phyloP scores from a whole-genome alignment of 2,797 vertebrate species.

The Fistularia commersonii region DNA sequence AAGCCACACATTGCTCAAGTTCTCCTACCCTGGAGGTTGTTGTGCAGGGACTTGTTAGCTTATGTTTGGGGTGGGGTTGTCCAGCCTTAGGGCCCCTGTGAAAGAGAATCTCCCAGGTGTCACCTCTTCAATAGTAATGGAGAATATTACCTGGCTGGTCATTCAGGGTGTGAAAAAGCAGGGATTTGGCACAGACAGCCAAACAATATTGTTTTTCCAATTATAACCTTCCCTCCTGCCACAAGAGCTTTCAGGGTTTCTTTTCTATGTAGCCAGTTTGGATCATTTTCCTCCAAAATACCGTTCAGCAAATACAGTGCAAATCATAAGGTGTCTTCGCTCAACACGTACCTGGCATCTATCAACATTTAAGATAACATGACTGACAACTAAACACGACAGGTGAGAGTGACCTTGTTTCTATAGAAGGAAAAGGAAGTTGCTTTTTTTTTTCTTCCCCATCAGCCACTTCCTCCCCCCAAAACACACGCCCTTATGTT shows the following conservation, averaged over 20 bases:
- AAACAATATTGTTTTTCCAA: conserved; percentile 40
- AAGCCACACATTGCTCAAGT: conserved; percentile 65
- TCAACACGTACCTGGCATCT: too few species aligned
- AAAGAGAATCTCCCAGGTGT: conserved; percentile 77
- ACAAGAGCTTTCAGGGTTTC: conserved; percentile 32
- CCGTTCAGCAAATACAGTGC: too few species aligned
- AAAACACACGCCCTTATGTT: neutral
- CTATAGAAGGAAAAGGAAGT: conserved; percentile 62
- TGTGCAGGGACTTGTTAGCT: conserved; percentile 65
- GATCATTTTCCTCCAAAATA: too few species aligned
- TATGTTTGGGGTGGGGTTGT: conserved; percentile 64
- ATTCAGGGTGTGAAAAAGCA: conserved; percentile 60
- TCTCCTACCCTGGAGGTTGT: conserved; percentile 60
- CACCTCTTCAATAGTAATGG: conserved; percentile 54
- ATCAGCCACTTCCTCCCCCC: conserved; percentile 54
- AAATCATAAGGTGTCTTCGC: too few species aligned
- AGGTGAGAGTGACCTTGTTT: conserved; percentile 19
- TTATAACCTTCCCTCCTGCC: conserved; percentile 31
- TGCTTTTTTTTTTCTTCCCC: conserved; percentile 56
- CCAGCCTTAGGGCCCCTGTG: conserved; percentile 64
- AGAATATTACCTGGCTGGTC: conserved; percentile 63
- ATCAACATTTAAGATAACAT: neutral
- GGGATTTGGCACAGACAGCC: conserved; percentile 62
- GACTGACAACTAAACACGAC: neutral
- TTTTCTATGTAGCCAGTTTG: too few species aligned